A percentile compares a stretch with the other conserved stretches of the same genome.
Evolutionary conservation across 1,140 invertebrate species (phyloP).

Genomic region (Melipona quadrifasciata): DNA sequence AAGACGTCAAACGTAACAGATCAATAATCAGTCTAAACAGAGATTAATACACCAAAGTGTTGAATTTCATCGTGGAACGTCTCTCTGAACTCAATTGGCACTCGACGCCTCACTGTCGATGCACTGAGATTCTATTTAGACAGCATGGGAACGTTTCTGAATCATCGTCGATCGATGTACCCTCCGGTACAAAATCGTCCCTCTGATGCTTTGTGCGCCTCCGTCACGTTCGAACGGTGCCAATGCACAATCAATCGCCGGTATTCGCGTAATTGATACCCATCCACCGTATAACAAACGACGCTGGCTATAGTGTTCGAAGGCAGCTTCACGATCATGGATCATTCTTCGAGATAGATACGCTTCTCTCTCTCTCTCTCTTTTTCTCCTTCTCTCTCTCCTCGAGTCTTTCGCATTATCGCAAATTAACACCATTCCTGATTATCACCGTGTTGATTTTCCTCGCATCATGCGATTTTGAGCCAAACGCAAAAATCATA

Average conservation of each 20-base stretch:
- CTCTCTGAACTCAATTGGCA: background rate
- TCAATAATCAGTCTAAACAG: background rate
- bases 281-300: constrained; percentile 50
- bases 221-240: constrained; percentile 40
- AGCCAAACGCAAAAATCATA: too few species aligned
- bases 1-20: constrained; percentile 10
- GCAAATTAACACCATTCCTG: background rate
- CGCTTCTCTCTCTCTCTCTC: background rate
- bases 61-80: constrained; percentile 25
- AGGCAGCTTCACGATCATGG: constrained; percentile 23
- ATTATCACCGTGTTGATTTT: too few species aligned
- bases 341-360: constrained; percentile 16
- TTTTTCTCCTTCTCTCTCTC: background rate
- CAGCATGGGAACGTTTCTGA: constrained; percentile 43
- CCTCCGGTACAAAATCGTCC: background rate
- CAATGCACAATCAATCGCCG: constrained; percentile 55
- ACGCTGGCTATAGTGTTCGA: constrained; percentile 23
- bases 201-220: constrained; percentile 8
- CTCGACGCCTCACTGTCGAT: constrained; percentile 6
- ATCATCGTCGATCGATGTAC: constrained; percentile 31
- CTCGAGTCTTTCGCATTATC: background rate
- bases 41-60: constrained; percentile 26
- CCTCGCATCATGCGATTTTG: too few species aligned
- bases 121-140: constrained; percentile 30
- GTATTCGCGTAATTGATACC: constrained; percentile 55